These are phyloP conservation scores for Megalops cyprinoides DNA, from an alignment of 2,797 vertebrate species.

Conservation along the genomic window DNA sequence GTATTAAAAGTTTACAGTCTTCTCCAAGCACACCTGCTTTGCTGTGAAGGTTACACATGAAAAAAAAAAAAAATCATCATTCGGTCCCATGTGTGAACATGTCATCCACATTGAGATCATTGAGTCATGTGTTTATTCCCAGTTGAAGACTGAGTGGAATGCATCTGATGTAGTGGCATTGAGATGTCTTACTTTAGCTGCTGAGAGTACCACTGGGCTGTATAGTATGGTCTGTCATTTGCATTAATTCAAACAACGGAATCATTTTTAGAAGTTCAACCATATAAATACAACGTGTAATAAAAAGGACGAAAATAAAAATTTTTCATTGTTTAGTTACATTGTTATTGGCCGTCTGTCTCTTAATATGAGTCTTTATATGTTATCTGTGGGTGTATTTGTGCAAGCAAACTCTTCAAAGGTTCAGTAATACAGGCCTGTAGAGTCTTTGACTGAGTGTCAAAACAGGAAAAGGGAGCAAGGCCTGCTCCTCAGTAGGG, in stretches of 20 bases:
- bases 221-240: background rate
- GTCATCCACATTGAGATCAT: background rate
- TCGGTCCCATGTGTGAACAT: background rate
- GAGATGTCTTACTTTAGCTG: background rate
- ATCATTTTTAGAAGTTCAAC: constrained; percentile 14
- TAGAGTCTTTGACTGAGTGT: background rate
- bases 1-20: background rate
- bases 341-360: background rate
- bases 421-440: background rate
- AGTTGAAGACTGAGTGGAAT: background rate
- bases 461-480: background rate
- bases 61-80: constrained; percentile 6
- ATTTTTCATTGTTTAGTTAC: constrained; percentile 50
- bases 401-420: background rate
- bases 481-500: background rate
- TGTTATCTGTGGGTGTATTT: background rate
- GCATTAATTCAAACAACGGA: background rate
- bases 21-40: background rate
- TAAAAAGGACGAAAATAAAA: constrained; percentile 55
- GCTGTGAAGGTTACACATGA: constrained; percentile 3
- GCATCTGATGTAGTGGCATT: background rate
- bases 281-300: constrained; percentile 51
- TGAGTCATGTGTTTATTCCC: background rate
- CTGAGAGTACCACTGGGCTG: background rate
- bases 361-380: background rate